Evolutionary conservation across 2,888 invertebrate genomes (phyloP), one percentile per base, ranked within the genome.

Genomic region (Lepidocyrtoides sp.): DNA sequence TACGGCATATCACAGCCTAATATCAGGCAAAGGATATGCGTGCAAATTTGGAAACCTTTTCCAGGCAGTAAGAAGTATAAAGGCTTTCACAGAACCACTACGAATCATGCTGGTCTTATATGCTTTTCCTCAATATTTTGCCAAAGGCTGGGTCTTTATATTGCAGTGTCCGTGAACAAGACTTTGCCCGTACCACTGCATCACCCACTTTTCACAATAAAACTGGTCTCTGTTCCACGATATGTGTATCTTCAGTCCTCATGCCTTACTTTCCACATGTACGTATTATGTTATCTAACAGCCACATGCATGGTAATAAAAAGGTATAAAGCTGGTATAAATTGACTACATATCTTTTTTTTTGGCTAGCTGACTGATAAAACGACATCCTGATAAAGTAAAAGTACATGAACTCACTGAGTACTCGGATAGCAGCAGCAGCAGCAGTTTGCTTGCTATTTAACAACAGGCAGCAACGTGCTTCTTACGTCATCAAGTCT

Each of bases 121-220:
- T 48, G 14, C 54, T 75, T 44, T 48, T 44, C 44, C 75, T 69
- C 69, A 29, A 29, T 14, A 20, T 17, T 17, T 69, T 36, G 32
- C 41, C 41, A 17, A 69, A 69, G 69, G 69, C 69, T 26, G 63
- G 17, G 1, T 41, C 41, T 69, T 36, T 69, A 48, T 44, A 77
- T 77, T 77, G 54, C 79, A 51, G 54, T 79, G 32, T 32, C 79
- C 17, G 26, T 77, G 79, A 51, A 79, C 32, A 51, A 29, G 54
- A 79, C 57, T 77, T 77, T 54, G 79, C 79, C 17, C 36, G 66
- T 36, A 60, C 60, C 26, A 57, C 81, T 81, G 81, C 81, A 81
- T 57, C 17, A 32, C 26, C 26, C 23, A 57, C 17, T 60, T 60
- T 60, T 60, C 26, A 60, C 60, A 26, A 60, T 60, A 60, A 26